Conservation (phyloP, 2,888 invertebrate genomes). For the Cataglyphis cursor region DNA sequence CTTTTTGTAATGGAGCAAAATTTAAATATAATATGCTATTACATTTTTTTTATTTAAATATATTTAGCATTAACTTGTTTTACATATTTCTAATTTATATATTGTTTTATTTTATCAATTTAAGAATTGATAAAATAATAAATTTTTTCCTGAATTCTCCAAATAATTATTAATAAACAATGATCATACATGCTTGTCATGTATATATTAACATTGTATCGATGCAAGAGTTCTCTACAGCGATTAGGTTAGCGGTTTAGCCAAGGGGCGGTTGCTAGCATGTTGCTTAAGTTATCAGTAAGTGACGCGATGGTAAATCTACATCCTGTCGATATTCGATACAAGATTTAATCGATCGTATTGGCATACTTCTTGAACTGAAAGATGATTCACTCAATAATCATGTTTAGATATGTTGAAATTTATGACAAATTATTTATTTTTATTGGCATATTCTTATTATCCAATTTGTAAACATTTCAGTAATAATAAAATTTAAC, state of each 20-base stretch:
- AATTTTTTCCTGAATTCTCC: background rate
- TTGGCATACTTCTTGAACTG: background rate
- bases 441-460: background rate
- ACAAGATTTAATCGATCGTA: constrained; percentile 11
- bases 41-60: background rate
- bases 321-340: constrained; percentile 13
- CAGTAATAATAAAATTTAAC: background rate
- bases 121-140: background rate
- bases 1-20: background rate
- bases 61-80: background rate
- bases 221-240: background rate
- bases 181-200: constrained; percentile 11
- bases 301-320: background rate
- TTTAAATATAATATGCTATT: background rate
- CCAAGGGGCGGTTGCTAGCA: background rate
- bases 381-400: background rate
- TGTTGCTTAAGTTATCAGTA: constrained; percentile 1
- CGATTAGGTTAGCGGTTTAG: background rate
- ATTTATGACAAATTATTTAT: background rate
- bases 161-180: background rate
- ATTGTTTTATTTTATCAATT: background rate
- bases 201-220: background rate
- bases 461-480: constrained; percentile 7
- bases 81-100: background rate
- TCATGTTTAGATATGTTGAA: background rate